Conservation (phyloP, 2,888 invertebrate genomes). For the Epirrhoe alternata region DNA sequence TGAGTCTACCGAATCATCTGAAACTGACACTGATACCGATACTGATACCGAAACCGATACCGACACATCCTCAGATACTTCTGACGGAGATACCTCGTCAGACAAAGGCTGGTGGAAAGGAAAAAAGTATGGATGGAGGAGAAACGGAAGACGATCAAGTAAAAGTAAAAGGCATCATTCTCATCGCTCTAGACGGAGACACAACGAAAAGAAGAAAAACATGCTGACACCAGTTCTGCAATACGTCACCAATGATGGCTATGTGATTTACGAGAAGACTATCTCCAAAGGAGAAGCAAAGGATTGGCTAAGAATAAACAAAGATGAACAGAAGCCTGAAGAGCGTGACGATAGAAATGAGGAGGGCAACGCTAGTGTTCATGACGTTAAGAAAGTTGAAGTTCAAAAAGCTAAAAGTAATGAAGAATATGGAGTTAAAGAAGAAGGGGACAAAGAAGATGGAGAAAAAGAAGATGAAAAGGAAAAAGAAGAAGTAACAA, state of each 20-base stretch:
- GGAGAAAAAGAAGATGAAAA: conserved; percentile 21
- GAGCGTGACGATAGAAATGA: conserved; percentile 28
- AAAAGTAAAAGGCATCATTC: conserved; percentile 37
- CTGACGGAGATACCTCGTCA: conserved; percentile 44
- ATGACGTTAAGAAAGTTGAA: conserved; percentile 25
- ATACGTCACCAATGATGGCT: conserved; percentile 77
- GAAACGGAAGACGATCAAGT: conserved; percentile 43
- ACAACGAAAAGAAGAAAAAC: conserved; percentile 48
- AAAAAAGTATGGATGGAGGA: conserved; percentile 41
- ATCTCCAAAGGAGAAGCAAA: conserved; percentile 72
- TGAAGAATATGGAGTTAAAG: conserved; percentile 28
- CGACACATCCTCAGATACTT: conserved; percentile 52
- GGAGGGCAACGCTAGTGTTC: conserved; percentile 36
- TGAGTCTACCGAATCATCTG: conserved; percentile 4
- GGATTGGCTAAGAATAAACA: conserved; percentile 63
- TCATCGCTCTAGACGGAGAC: conserved; percentile 46
- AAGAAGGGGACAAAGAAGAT: conserved; percentile 16
- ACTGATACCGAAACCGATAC: conserved; percentile 41
- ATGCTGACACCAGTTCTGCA: conserved; percentile 72
- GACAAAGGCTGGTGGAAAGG: conserved; percentile 58
- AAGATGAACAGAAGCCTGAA: conserved; percentile 29
- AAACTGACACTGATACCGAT: conserved; percentile 22
- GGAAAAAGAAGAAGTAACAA: conserved; percentile 22
- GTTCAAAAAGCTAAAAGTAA: conserved; percentile 20
- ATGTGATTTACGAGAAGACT: conserved; percentile 75